A percentile compares a stretch with the other conserved stretches of the same genome.
These are phyloP conservation scores for Marmota flaviventris DNA, from an alignment of 2,113 vertebrate genomes.

Conservation along the genomic window DNA sequence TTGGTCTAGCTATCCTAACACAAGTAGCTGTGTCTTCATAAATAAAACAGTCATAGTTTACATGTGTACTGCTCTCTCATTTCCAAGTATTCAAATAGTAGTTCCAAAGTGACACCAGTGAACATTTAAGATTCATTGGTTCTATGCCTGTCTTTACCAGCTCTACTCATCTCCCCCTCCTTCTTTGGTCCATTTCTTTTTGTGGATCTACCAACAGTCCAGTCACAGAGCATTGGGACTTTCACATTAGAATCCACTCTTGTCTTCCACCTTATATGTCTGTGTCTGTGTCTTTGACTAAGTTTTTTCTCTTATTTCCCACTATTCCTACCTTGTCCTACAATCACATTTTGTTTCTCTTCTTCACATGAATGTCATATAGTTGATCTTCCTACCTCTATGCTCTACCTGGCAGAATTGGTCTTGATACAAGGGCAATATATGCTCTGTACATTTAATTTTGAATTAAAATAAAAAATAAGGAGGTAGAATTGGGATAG, in stretches of 20 bases:
- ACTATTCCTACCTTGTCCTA: neutral
- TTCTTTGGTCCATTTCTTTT: neutral
- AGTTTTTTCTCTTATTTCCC: neutral
- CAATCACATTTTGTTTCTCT: neutral
- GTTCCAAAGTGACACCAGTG: neutral
- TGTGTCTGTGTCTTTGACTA: neutral
- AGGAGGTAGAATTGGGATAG: neutral
- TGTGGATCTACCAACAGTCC: neutral
- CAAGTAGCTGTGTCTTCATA: neutral
- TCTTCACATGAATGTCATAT: neutral
- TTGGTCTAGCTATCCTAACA: neutral
- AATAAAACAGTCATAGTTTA: neutral
- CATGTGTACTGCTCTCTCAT: neutral
- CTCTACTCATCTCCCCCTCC: neutral
- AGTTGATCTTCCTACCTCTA: neutral
- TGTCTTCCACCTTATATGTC: neutral
- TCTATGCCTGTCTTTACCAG: rapidly evolving
- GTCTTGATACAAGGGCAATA: neutral
- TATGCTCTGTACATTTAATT: neutral
- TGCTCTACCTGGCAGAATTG: neutral
- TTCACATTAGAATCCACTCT: neutral
- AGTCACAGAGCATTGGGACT: neutral
- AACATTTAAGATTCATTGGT: neutral
- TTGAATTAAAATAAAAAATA: neutral
- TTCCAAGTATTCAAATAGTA: neutral